A percentile compares a stretch with the other conserved stretches of the same genome.
phyloP scores from a whole-genome alignment of 1,140 invertebrate genomes.

The Schmidtea mediterranea region DNA sequence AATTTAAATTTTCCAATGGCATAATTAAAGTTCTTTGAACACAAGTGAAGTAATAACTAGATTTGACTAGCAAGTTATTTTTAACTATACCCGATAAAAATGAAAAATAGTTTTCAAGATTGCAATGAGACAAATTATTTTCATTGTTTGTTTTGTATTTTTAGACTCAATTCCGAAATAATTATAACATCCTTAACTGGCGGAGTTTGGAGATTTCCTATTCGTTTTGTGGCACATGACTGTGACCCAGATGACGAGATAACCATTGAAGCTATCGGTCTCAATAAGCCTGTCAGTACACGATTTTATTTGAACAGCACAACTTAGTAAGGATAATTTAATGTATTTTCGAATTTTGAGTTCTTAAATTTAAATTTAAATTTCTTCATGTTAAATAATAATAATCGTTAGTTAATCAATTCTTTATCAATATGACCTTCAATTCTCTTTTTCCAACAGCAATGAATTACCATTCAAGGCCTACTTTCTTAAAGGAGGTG shows the following conservation, averaged over 20 bases:
- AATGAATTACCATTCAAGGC: conserved; percentile 16
- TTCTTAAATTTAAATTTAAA: too few relatives aligned
- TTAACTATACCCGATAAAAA: too few relatives aligned
- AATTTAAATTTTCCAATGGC: too few relatives aligned
- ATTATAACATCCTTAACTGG: conserved; percentile 17
- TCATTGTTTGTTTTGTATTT: too few relatives aligned
- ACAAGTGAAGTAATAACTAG: too few relatives aligned
- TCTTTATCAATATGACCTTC: not conserved
- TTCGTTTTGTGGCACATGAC: conserved; percentile 19
- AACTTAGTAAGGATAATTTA: conserved; percentile 13
- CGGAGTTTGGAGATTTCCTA: conserved; percentile 24
- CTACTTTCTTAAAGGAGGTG: conserved; percentile 19
- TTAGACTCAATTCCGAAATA: conserved; percentile 16
- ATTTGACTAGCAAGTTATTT: too few relatives aligned
- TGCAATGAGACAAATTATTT: too few relatives aligned
- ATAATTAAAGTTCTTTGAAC: too few relatives aligned
- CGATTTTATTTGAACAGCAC: conserved; percentile 21
- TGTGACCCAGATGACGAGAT: conserved; percentile 22
- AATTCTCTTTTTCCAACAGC: conserved; percentile 9
- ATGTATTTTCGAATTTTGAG: too few relatives aligned
- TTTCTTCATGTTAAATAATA: too few relatives aligned
- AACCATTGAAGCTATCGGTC: conserved; percentile 17
- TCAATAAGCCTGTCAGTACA: conserved; percentile 18
- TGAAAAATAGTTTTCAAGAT: too few relatives aligned
- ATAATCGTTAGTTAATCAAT: too few relatives aligned